Evolutionary conservation across 2,797 vertebrate genomes (phyloP).

Genomic region (Cirrhinus mrigala): DNA sequence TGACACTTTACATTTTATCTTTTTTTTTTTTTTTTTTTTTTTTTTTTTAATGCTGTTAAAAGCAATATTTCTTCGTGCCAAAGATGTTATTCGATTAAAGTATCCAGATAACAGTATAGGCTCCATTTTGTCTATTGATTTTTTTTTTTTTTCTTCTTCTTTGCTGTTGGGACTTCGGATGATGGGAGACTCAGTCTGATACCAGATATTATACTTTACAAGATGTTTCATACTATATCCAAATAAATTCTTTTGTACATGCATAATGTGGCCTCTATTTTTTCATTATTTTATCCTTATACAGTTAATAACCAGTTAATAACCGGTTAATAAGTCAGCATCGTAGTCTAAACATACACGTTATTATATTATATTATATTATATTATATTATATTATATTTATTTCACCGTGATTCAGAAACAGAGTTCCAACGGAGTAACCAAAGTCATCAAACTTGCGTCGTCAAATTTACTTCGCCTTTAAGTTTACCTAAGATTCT

Average conservation of each 20-base stretch:
- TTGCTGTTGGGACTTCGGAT: not conserved
- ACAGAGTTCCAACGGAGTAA: constrained; percentile 1
- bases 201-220: constrained; percentile 48
- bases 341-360: not conserved
- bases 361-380: no score
- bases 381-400: not conserved
- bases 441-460: not conserved
- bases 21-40: not conserved
- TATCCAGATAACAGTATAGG: not conserved
- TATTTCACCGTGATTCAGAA: not conserved
- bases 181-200: constrained; percentile 20
- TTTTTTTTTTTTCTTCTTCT: not conserved
- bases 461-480: not conserved
- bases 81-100: constrained; percentile 23
- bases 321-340: no score
- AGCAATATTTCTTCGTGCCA: constrained; percentile 11
- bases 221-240: constrained; percentile 70
- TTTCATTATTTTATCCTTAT: constrained; percentile 35
- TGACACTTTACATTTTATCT: not conserved
- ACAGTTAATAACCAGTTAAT: not conserved
- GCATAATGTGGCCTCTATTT: constrained; percentile 44
- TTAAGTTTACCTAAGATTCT: not conserved
- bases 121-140: not conserved
- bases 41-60: not conserved
- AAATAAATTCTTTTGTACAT: constrained; percentile 77